Conservation (phyloP, 2,888 invertebrate species). For the Synanthedon myopaeformis region DNA sequence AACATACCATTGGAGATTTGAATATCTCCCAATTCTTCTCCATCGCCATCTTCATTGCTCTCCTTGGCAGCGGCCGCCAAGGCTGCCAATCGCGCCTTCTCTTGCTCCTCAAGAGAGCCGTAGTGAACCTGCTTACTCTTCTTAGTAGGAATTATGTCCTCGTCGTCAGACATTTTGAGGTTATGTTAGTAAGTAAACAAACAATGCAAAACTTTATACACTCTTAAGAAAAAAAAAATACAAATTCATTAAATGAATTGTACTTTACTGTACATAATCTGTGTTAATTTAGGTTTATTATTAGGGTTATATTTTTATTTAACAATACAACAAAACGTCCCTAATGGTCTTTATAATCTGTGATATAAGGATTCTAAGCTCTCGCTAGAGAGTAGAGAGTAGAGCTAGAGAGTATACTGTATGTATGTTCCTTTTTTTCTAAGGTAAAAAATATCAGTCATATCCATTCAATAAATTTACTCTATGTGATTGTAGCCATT, state of each 20-base stretch:
- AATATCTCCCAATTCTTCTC: constrained; percentile 73
- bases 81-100: constrained; percentile 76
- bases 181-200: constrained; percentile 22
- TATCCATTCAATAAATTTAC: too few relatives aligned
- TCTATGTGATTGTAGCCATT: too few relatives aligned
- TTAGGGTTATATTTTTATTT: too few relatives aligned
- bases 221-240: not conserved
- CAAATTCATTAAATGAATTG: not conserved
- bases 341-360: too few relatives aligned
- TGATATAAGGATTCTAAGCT: too few relatives aligned
- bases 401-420: too few relatives aligned
- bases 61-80: constrained; percentile 68
- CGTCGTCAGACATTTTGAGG: constrained; percentile 84
- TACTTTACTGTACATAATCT: not conserved
- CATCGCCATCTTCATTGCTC: constrained; percentile 72
- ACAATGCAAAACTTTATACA: constrained; percentile 4
- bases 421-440: too few relatives aligned
- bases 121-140: constrained; percentile 85
- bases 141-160: constrained; percentile 80
- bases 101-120: constrained; percentile 89
- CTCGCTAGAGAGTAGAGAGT: too few relatives aligned
- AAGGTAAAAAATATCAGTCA: too few relatives aligned
- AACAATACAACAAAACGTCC: too few relatives aligned
- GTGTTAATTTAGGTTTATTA: constrained; percentile 2
- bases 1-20: constrained; percentile 74